Evolutionary conservation across 2,888 invertebrate genomes (phyloP).

Genomic region (Desoria tigrina): DNA sequence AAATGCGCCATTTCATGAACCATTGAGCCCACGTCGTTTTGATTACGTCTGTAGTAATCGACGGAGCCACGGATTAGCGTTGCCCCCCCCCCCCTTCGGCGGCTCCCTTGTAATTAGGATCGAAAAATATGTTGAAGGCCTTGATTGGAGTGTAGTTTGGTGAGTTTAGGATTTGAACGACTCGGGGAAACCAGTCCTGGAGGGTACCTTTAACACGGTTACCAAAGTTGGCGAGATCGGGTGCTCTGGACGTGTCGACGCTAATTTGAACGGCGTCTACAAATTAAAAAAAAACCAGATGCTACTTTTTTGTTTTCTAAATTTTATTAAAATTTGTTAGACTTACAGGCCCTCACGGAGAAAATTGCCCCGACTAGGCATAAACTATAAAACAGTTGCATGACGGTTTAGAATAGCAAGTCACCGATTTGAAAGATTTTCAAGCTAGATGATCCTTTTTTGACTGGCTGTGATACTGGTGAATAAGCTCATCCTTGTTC

Average conservation of each 20-base stretch:
- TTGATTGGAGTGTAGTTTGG: constrained; percentile 28
- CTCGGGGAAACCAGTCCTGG: constrained; percentile 39
- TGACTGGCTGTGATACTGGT: no score
- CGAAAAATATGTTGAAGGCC: constrained; percentile 40
- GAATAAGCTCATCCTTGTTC: no score
- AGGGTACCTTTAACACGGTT: constrained; percentile 31
- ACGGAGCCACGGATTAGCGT: constrained; percentile 35
- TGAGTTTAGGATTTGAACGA: constrained; percentile 31
- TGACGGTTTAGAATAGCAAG: no score
- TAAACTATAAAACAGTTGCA: no score
- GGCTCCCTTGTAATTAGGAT: constrained; percentile 50
- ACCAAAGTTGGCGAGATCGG: constrained; percentile 40
- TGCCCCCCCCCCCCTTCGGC: no score
- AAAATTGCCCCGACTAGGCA: no score
- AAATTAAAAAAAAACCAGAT: neutral
- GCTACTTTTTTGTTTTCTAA: no score
- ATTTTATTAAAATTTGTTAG: no score
- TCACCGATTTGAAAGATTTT: no score
- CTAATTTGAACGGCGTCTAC: constrained; percentile 1
- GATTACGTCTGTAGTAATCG: constrained; percentile 36
- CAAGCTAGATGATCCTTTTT: no score
- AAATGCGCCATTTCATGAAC: constrained; percentile 44
- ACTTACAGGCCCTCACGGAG: no score
- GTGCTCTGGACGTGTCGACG: constrained; percentile 35
- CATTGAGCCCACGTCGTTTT: constrained; percentile 45